Evolutionary conservation across 2,888 invertebrate genomes (phyloP).

Genomic region (Cheilosia variabilis): DNA sequence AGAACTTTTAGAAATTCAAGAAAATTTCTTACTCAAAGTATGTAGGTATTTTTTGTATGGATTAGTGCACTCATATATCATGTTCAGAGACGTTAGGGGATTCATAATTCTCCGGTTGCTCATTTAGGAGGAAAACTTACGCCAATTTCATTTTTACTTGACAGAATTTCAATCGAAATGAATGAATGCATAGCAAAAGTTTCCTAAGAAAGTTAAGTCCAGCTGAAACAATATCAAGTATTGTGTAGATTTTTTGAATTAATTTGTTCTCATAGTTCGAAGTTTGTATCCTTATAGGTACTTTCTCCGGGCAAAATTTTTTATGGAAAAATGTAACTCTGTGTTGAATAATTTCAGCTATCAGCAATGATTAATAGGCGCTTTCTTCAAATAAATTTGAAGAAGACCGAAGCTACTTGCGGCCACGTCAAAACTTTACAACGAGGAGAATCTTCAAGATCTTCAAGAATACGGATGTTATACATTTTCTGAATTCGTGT

Average conservation of each 20-base stretch:
- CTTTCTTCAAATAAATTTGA: too few relatives aligned
- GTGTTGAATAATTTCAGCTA: too few relatives aligned
- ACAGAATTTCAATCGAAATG: conserved; percentile 51
- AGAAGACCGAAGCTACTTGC: too few relatives aligned
- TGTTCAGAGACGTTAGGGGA: conserved; percentile 53
- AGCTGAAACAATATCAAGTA: conserved; percentile 11
- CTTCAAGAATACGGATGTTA: too few relatives aligned
- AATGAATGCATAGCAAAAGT: conserved; percentile 41
- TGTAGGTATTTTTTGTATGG: conserved; percentile 49
- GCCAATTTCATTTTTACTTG: conserved; percentile 64
- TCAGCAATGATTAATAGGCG: too few relatives aligned
- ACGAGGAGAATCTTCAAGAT: too few relatives aligned
- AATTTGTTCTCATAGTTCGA: too few relatives aligned
- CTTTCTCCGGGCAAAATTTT: neutral
- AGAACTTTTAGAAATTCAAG: conserved; percentile 61
- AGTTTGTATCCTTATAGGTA: neutral
- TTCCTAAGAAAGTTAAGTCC: conserved; percentile 26
- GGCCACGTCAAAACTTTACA: too few relatives aligned
- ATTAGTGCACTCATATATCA: conserved; percentile 66
- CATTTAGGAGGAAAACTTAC: conserved; percentile 62
- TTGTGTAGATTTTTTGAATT: neutral
- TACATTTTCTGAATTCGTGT: too few relatives aligned
- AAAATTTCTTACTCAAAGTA: conserved; percentile 42
- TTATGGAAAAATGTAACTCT: neutral
- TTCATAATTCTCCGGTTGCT: conserved; percentile 63